Evolutionary conservation across 2,888 invertebrate genomes (phyloP).

Genomic region (Hymenopus coronatus): DNA sequence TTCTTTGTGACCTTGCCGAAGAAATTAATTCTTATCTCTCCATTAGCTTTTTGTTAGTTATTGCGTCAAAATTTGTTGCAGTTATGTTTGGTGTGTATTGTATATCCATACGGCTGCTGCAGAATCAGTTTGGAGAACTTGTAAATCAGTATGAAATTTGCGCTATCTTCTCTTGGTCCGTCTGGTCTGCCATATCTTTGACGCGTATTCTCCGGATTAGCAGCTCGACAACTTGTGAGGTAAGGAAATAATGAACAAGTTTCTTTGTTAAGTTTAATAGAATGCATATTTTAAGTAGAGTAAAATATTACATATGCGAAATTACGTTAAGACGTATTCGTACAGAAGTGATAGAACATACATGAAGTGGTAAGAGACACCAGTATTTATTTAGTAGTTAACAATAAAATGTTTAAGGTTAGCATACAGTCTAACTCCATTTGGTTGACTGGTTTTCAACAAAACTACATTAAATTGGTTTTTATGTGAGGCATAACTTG

Average conservation of each 20-base stretch:
- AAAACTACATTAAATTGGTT: no score
- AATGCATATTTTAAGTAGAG: no score
- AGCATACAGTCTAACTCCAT: no score
- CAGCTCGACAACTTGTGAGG: not conserved
- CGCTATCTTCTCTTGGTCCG: accelerated
- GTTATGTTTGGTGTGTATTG: not conserved
- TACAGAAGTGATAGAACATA: no score
- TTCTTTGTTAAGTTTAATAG: no score
- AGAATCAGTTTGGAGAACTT: not conserved
- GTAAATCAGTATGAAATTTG: not conserved
- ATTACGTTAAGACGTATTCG: no score
- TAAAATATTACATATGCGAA: no score
- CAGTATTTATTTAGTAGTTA: no score
- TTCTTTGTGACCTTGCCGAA: not conserved
- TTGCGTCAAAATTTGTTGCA: not conserved
- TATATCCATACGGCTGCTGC: not conserved
- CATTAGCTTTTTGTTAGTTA: not conserved
- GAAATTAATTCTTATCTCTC: not conserved
- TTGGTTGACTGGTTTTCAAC: no score
- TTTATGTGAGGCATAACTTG: no score
- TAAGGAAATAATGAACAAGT: not conserved
- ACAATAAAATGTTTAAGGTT: no score
- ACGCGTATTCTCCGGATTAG: not conserved
- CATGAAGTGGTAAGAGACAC: no score
- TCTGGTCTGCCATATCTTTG: not conserved